A percentile compares a stretch with the other conserved stretches of the same genome.
Evolutionary conservation across 2,797 vertebrate genomes (phyloP).

Genomic region (Parauchenoglanis punctatus): DNA sequence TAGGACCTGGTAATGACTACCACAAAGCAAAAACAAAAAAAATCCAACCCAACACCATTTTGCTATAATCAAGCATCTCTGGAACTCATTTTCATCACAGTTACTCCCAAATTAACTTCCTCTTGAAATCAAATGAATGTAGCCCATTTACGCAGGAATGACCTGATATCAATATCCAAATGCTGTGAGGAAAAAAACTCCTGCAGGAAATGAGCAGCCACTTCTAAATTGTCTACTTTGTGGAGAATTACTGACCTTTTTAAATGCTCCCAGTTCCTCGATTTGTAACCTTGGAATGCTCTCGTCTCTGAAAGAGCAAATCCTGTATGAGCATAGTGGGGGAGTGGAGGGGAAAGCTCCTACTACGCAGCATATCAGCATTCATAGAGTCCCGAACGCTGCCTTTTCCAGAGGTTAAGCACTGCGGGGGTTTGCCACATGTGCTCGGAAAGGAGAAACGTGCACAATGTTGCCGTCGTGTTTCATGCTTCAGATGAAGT

Average conservation of each 20-base stretch:
- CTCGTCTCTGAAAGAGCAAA: slow-evolving; percentile 49
- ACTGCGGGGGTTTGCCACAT: slow-evolving; percentile 51
- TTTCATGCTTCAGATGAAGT: slow-evolving; percentile 51
- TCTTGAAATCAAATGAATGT: slow-evolving; percentile 9
- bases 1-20: background rate
- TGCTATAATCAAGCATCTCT: background rate
- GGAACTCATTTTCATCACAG: background rate
- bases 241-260: slow-evolving; percentile 58
- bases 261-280: slow-evolving; percentile 48
- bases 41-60: background rate
- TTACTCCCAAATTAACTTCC: slow-evolving; percentile 16
- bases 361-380: slow-evolving; percentile 52
- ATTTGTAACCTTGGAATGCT: slow-evolving; percentile 52
- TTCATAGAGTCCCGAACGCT: slow-evolving; percentile 55
- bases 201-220: slow-evolving; percentile 45
- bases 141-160: slow-evolving; percentile 33
- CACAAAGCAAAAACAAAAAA: background rate
- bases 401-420: slow-evolving; percentile 61
- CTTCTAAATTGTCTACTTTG: slow-evolving; percentile 47
- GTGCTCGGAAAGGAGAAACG: slow-evolving; percentile 54
- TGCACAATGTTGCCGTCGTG: slow-evolving; percentile 24
- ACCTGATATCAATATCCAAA: slow-evolving; percentile 30
- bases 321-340: slow-evolving; percentile 31
- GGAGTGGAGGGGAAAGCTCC: background rate
- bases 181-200: slow-evolving; percentile 24